Base-by-base conservation (phyloP, 1,140 invertebrate genomes). In the Drosophila kanapiae region DNA sequence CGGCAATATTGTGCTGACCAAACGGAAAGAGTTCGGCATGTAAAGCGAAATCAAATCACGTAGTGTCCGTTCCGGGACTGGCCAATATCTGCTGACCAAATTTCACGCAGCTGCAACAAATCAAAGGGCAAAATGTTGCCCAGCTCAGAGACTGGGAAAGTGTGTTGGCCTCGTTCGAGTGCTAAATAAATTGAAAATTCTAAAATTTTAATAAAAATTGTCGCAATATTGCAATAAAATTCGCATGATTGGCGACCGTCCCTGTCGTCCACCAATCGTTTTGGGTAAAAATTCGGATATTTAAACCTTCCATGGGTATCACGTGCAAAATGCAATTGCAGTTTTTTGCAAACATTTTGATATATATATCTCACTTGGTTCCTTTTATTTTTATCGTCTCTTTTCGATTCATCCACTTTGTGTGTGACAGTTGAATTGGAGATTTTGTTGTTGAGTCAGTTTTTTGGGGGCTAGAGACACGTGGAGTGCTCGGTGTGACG, bases 171-270 rank as follows among this genome's bases (percentile, higher is more conserved):
- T 54, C 53, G 35, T 43, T 54, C 57, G 42, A 78, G 77, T 74
- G 84, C 72, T 78, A 87, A 88, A 88, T 87, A 87, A 87, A 87
- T 87, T 75, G 83, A 87, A 87, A 87, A 80, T 87, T 88, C 80
- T 75, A 87, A 87, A 78, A 80, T 87, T 87, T 87, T 88, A 88
- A 84, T 88, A 87, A 87, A 87, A 88, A 88, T 87, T 87, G 84
- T 87, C 83, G 83, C 83, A 87, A 84, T 88, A 84, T 88, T 82
- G 84, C 80, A 80, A 83, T 88, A 53, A 82, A 88, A 88, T 70
- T 88, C 67, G 68, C 68, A 83, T 83, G 84, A 83, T 85, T 71
- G 84, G 61, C 58, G 47, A 27, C 64, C 62, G 16, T 58, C 38
- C 51, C 40, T 5, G 10, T 23, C 54, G 33, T 42, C 40, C 54